Percentiles rank a stretch among this genome's conserved stretches.
These are phyloP conservation scores for Emesis furor DNA, from an alignment of 2,888 invertebrate genomes.

Conservation along the genomic window DNA sequence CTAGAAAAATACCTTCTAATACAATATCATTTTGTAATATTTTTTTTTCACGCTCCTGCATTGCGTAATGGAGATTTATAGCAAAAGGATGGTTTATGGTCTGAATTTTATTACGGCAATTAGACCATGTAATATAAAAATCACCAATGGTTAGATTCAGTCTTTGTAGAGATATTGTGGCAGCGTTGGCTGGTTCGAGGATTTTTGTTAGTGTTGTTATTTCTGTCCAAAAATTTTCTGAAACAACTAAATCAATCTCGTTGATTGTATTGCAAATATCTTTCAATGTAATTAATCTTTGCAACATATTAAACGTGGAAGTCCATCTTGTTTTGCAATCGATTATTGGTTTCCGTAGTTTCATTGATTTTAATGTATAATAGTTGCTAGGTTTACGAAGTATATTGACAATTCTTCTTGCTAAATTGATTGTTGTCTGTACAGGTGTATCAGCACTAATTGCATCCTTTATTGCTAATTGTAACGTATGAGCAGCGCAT, in stretches of 20 bases:
- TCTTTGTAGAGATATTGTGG: constrained; percentile 5
- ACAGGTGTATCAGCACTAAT: neutral
- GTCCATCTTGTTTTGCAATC: neutral
- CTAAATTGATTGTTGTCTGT: neutral
- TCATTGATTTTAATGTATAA: neutral
- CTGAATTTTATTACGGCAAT: constrained; percentile 1
- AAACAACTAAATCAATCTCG: constrained; percentile 4
- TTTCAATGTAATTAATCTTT: constrained; percentile 3
- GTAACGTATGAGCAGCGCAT: neutral
- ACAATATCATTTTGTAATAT: constrained; percentile 2
- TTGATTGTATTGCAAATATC: neutral
- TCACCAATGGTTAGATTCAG: constrained; percentile 15
- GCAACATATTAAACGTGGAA: neutral
- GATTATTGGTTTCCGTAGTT: neutral
- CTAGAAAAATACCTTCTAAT: constrained; percentile 13
- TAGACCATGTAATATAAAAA: constrained; percentile 19
- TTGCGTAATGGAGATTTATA: neutral
- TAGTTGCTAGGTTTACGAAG: neutral
- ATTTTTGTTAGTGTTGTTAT: neutral
- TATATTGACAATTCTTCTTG: neutral
- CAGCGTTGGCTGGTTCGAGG: neutral
- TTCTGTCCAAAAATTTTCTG: constrained; percentile 17
- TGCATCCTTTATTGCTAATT: neutral
- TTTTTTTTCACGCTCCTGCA: constrained; percentile 3
- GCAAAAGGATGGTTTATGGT: constrained; percentile 6